These are phyloP conservation scores for Penaeus japonicus DNA, from an alignment of 1,140 invertebrate species.

Conservation along the genomic window DNA sequence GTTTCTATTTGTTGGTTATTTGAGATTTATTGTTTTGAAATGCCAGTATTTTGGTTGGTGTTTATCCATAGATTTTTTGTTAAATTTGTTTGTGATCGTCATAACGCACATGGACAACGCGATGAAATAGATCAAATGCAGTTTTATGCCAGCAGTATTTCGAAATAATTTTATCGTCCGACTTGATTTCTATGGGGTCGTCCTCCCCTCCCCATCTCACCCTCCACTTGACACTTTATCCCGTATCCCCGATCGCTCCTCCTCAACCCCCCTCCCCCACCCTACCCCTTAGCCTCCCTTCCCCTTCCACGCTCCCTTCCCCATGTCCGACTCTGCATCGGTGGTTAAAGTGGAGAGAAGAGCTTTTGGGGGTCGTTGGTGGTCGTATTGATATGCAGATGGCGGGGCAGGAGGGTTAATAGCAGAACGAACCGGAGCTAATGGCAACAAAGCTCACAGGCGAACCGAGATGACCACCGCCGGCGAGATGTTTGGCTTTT, in stretches of 20 bases:
- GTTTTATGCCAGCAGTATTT: no score
- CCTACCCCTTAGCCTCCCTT: background rate
- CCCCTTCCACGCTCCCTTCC: background rate
- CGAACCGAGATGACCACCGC: constrained; percentile 7
- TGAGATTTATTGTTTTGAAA: no score
- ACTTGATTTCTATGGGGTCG: background rate
- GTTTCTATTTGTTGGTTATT: no score
- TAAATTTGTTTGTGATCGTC: no score
- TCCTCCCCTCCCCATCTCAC: background rate
- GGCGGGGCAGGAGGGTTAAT: constrained; percentile 8
- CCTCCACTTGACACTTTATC: background rate
- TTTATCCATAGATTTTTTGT: no score
- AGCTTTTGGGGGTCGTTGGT: background rate
- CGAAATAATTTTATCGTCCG: no score
- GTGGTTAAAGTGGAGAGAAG: background rate
- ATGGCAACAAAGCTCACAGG: background rate
- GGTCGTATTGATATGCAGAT: constrained; percentile 49
- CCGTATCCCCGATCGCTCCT: background rate
- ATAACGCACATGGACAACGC: no score
- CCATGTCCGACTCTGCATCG: background rate
- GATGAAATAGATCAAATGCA: no score
- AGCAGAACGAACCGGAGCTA: background rate
- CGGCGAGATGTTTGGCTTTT: background rate
- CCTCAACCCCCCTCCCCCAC: background rate
- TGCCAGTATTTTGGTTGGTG: no score